These are phyloP conservation scores for Criorhina ranunculi DNA, from an alignment of 2,888 invertebrate genomes.

Conservation along the genomic window DNA sequence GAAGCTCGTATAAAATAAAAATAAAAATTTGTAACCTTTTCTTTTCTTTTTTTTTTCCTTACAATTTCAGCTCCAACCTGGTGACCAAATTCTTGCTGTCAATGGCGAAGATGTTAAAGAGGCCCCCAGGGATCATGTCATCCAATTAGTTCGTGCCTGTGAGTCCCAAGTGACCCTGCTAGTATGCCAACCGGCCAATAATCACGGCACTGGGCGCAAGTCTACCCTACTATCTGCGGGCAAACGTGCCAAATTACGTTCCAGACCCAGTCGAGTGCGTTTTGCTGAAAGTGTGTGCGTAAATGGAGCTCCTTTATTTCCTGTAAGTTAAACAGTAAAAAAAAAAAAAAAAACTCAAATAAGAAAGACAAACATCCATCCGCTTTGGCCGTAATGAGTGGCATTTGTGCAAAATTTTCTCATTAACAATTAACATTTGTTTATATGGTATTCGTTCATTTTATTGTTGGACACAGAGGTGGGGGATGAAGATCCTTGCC, in stretches of 20 bases:
- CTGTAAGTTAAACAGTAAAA: conserved; percentile 85
- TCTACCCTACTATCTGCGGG: conserved; percentile 95
- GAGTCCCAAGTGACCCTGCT: conserved; percentile 90
- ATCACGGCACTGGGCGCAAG: conserved; percentile 87
- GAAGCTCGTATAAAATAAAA: too few species aligned
- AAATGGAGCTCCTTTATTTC: conserved; percentile 92
- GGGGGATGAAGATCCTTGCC: neutral
- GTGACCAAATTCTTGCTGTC: conserved; percentile 95
- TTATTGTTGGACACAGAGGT: conserved; percentile 14
- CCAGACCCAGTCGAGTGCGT: conserved; percentile 92
- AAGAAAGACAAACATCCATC: conserved; percentile 19
- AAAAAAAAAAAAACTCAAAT: conserved; percentile 8
- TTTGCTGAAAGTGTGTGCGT: conserved; percentile 96
- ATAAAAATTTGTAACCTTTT: neutral
- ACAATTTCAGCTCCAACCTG: conserved; percentile 89
- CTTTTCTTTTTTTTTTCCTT: conserved; percentile 42
- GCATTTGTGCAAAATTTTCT: neutral
- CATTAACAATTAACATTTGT: conserved; percentile 46
- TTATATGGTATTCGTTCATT: conserved; percentile 36
- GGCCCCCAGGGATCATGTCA: conserved; percentile 94
- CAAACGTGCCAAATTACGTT: conserved; percentile 92
- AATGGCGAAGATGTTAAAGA: conserved; percentile 95
- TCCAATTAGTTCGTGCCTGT: conserved; percentile 93
- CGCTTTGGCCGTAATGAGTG: neutral
- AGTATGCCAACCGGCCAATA: conserved; percentile 93